These are phyloP conservation scores for Hypanus sabinus DNA, from an alignment of 2,113 vertebrate genomes.

Conservation along the genomic window DNA sequence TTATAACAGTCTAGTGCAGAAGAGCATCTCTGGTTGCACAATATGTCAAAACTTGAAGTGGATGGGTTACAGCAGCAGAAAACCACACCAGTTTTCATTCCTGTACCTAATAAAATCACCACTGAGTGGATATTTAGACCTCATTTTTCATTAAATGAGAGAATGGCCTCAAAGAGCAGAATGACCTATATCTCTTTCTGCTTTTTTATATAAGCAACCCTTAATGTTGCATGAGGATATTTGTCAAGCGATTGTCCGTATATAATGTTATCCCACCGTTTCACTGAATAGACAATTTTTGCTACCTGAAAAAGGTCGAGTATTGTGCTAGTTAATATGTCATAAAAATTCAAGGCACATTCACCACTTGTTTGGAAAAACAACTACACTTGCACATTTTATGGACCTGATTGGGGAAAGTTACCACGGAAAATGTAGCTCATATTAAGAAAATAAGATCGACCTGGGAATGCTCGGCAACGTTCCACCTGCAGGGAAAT, in stretches of 20 bases:
- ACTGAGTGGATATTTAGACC: no score
- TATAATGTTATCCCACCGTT: background rate
- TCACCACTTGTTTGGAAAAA: background rate
- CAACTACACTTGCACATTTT: slow-evolving; percentile 32
- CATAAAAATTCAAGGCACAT: slow-evolving; percentile 15
- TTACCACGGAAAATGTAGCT: background rate
- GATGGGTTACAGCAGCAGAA: no score
- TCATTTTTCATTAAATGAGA: no score
- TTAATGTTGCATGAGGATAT: background rate
- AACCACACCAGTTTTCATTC: no score
- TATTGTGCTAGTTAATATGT: background rate
- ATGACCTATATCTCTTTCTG: background rate
- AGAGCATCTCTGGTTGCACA: no score
- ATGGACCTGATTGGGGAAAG: background rate
- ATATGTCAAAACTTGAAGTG: no score
- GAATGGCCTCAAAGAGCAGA: no score
- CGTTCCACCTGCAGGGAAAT: background rate
- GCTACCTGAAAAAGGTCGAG: background rate
- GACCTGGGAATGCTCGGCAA: background rate
- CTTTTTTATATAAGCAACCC: background rate
- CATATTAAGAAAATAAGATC: slow-evolving; percentile 19
- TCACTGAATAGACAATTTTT: background rate
- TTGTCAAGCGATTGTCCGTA: background rate
- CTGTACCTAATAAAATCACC: no score
- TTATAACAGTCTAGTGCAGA: no score